Evolutionary conservation across 2,797 vertebrate species (phyloP), one percentile per base, ranked within the genome.

Genomic region (Takifugu rubripes): DNA sequence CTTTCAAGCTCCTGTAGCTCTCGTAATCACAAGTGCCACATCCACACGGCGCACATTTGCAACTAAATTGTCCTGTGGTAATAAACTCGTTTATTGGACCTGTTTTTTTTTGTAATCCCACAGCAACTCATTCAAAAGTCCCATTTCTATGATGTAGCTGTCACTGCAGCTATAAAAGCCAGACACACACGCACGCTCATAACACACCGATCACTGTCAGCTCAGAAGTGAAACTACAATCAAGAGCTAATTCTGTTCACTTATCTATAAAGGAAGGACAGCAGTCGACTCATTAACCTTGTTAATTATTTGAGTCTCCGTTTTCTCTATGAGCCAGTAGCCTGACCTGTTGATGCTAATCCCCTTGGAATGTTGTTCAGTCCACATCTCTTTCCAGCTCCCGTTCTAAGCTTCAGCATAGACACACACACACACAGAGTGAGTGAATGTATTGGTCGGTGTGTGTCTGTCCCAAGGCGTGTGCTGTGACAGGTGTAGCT

Each of bases 401-500:
- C 51, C 68, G 66, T 55, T 82, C 68, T 54, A 47, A 61, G 64
- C 75, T 63, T 47, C 49, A 55, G 66, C 74, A 65, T 67, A 64
- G 73, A 68, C 77, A 78, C 69, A 72, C 64, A 68, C 76, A 66
- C 56, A 61, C 66, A 52, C 64, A 60, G 53, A 54, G 70, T 27
- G 16, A 29, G 25, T 31, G 26, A 15, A 27, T 31, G 26, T n/a
- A 7, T 29, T 52, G 29, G 51, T 52, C 15, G 58, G 72, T 76
- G 75, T 48, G 59, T 66, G 73, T 51, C 48, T 64, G 78, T 89
- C 86, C 87, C 86, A 15, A 71, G 84, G 82, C 72, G 45, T 78
- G 72, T 72, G 72, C 79, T 83, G 61, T 90, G 89, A 90, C 89
- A 90, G 88, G 84, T 91, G 89, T 90, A 88, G 72, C 75, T 89